A percentile compares a stretch with the other conserved stretches of the same genome.
phyloP scores from a whole-genome alignment of 2,113 vertebrate genomes.

The Meriones unguiculatus region DNA sequence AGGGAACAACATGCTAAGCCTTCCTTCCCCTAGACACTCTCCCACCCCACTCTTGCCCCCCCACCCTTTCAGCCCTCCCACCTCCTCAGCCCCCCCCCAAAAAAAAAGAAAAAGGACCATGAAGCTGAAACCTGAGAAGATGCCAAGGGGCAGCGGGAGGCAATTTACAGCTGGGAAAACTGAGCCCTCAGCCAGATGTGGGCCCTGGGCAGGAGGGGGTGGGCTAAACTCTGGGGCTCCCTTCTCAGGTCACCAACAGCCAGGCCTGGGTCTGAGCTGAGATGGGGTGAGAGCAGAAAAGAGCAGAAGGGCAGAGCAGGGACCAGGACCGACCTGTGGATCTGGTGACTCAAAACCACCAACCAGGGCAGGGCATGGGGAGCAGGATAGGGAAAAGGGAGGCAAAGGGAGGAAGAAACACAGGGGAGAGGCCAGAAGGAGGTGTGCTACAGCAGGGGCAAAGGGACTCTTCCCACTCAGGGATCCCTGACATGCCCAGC shows the following conservation, averaged over 20 bases:
- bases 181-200: constrained; percentile 76
- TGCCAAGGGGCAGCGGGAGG: constrained; percentile 70
- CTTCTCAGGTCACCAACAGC: too few species aligned
- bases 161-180: constrained; percentile 72
- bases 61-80: too few species aligned
- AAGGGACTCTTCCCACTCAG: background rate
- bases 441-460: background rate
- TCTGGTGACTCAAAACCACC: background rate
- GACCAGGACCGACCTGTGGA: background rate
- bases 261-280: background rate
- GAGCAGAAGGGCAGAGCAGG: background rate
- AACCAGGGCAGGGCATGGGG: background rate
- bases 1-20: background rate
- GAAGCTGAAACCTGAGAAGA: constrained; percentile 70
- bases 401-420: background rate
- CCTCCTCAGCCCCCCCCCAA: background rate
- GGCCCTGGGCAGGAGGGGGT: background rate
- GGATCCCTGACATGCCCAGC: background rate
- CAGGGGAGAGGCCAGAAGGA: background rate
- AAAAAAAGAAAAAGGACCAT: background rate
- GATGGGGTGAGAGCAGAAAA: background rate
- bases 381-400: rapidly evolving
- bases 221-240: background rate
- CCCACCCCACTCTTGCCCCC: background rate
- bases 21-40: background rate